phyloP scores from a whole-genome alignment of 2,888 invertebrate genomes.

The Pherbina coryleti region DNA sequence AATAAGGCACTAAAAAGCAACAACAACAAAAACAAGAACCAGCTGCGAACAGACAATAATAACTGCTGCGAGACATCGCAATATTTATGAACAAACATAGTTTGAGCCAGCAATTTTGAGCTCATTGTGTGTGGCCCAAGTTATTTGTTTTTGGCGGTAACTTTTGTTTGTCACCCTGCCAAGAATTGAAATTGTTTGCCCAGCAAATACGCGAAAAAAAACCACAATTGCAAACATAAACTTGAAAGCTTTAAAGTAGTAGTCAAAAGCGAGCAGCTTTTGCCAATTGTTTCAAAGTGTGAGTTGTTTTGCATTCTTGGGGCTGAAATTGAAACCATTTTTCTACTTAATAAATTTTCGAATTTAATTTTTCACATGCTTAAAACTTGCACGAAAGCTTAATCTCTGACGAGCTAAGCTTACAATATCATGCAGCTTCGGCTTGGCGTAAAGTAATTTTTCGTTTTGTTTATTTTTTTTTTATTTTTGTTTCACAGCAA shows the following conservation, averaged over 20 bases:
- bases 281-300: too few relatives aligned
- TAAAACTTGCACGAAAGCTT: too few relatives aligned
- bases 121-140: background rate
- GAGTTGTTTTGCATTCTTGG: too few relatives aligned
- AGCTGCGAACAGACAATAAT: conserved; percentile 38
- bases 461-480: background rate
- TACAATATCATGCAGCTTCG: too few relatives aligned
- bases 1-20: conserved; percentile 28
- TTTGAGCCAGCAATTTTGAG: background rate
- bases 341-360: too few relatives aligned
- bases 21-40: conserved; percentile 41
- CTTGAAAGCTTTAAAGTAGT: background rate
- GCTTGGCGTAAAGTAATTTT: background rate
- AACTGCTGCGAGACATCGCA: conserved; percentile 14
- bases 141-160: conserved; percentile 11
- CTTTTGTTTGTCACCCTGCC: background rate
- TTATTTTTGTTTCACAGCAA: background rate
- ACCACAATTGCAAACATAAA: background rate
- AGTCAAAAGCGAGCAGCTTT: too few relatives aligned
- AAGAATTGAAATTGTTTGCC: conserved; percentile 16
- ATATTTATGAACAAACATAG: conserved; percentile 31
- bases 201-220: conserved; percentile 11
- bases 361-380: too few relatives aligned
- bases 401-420: too few relatives aligned
- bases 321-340: too few relatives aligned